A percentile compares a stretch with the other conserved stretches of the same genome.
Evolutionary conservation across 2,113 vertebrate species (phyloP).

Genomic region (Laterallus jamaicensis): DNA sequence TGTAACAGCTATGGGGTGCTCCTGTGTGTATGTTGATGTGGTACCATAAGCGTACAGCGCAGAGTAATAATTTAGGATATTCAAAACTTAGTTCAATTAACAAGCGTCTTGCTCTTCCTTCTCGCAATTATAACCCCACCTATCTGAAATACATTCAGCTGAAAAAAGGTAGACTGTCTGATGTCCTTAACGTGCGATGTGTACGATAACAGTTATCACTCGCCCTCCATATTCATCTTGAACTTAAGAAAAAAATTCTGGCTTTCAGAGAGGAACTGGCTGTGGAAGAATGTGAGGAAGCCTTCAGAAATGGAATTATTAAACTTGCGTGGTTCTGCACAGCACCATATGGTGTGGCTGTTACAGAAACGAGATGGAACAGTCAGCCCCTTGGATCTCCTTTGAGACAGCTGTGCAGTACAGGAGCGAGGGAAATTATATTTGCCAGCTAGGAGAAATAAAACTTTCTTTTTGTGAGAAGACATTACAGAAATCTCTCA

Average conservation of each 20-base stretch:
- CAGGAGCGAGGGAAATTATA: not conserved
- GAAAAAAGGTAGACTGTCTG: not conserved
- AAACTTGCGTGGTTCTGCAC: not conserved
- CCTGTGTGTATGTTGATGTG: not conserved
- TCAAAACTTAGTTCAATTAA: not conserved
- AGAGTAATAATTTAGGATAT: not conserved
- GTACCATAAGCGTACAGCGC: not conserved
- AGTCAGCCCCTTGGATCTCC: not conserved
- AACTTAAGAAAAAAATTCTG: not conserved
- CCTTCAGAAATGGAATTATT: not conserved
- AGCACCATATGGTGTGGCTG: conserved; percentile 14
- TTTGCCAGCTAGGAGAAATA: not conserved
- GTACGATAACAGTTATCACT: accelerated
- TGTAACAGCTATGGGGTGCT: not conserved
- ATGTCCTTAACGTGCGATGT: not conserved
- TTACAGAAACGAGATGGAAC: not conserved
- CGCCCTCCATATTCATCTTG: not conserved
- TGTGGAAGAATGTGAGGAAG: not conserved
- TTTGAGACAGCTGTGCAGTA: not conserved
- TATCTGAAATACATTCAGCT: not conserved
- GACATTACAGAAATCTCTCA: not conserved
- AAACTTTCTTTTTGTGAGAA: not conserved
- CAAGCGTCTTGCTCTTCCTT: not conserved
- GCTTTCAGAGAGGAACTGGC: not conserved
- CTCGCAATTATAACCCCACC: not conserved